Evolutionary conservation across 2,888 invertebrate genomes (phyloP).

Genomic region (Nephrotoma flavescens): DNA sequence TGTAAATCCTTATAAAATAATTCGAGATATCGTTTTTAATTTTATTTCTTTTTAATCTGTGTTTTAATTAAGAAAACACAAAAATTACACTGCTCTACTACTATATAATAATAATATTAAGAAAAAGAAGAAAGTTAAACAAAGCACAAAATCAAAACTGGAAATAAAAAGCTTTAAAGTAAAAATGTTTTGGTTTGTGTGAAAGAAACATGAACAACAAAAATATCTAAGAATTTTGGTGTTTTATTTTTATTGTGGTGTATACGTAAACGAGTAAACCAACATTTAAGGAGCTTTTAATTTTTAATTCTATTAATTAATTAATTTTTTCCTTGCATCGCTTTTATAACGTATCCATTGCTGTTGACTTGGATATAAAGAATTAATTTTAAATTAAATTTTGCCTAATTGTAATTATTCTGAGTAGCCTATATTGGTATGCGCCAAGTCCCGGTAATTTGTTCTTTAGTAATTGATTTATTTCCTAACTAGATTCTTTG

Average conservation of each 20-base stretch:
- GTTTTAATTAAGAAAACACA: neutral
- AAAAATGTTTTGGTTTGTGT: neutral
- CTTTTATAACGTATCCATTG: too few relatives aligned
- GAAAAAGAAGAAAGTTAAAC: neutral
- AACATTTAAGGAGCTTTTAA: too few relatives aligned
- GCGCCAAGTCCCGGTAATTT: too few relatives aligned
- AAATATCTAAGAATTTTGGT: neutral
- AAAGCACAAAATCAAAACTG: neutral
- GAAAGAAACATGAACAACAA: neutral
- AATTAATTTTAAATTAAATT: too few relatives aligned
- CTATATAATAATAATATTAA: too few relatives aligned
- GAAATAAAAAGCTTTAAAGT: neutral
- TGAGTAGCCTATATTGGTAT: too few relatives aligned
- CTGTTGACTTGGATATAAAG: too few relatives aligned
- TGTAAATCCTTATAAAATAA: neutral
- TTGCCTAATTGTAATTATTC: too few relatives aligned
- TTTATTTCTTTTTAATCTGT: neutral
- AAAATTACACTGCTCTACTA: neutral
- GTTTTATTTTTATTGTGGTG: neutral
- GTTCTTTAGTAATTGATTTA: too few relatives aligned
- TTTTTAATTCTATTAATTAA: neutral
- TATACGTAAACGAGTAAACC: neutral
- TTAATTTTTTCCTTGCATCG: neutral
- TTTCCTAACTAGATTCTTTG: too few relatives aligned
- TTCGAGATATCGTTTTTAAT: neutral